Evolutionary conservation across 2,113 vertebrate genomes (phyloP).

Genomic region (Aegypius monachus): DNA sequence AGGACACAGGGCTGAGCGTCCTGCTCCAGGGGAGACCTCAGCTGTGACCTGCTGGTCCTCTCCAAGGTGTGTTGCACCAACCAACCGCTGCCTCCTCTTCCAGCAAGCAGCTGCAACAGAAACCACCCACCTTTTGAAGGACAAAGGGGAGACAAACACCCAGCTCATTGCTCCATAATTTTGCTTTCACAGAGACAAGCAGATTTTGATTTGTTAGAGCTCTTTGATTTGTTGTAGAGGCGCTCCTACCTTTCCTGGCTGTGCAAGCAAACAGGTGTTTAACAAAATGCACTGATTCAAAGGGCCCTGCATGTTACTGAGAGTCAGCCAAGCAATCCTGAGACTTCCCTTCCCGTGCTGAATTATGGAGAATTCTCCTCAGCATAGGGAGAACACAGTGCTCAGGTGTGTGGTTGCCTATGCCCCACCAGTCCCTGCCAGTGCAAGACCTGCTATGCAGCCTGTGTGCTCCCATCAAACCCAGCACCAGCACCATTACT

Average conservation of each 20-base stretch:
- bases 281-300: neutral
- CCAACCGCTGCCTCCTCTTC: neutral
- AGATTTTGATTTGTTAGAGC: neutral
- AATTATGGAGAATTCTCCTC: neutral
- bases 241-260: neutral
- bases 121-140: neutral
- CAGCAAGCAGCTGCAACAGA: neutral
- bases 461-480: neutral
- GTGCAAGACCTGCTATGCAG: neutral
- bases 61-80: neutral
- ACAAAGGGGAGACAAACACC: neutral
- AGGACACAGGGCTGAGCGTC: too few relatives aligned
- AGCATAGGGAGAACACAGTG: too few relatives aligned
- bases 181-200: neutral
- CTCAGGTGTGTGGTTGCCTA: neutral
- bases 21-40: neutral
- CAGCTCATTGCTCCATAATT: accelerated
- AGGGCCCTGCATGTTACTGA: neutral
- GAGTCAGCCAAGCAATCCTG: neutral
- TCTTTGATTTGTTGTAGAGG: neutral
- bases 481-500: neutral
- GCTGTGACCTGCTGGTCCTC: neutral
- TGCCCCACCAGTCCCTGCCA: neutral
- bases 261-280: neutral
- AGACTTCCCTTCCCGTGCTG: neutral